Conservation (phyloP, 92 coral and sea anemone species). For the Paramuricea clavata region DNA sequence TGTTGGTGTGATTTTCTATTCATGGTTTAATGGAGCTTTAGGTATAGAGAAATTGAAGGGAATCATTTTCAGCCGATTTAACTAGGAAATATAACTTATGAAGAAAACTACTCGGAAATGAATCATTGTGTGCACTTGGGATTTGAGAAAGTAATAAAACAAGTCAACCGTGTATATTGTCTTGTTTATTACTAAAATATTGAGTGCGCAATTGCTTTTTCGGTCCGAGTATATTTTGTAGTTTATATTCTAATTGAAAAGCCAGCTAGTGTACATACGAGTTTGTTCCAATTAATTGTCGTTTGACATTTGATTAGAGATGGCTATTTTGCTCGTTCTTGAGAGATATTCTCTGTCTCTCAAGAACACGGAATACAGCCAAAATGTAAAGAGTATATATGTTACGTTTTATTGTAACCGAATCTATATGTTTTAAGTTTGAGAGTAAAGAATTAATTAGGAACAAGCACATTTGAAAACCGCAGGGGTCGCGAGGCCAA, state of each 20-base stretch:
- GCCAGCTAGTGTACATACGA: background rate
- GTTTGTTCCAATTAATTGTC: background rate
- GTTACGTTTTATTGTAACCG: no score
- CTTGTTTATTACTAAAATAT: background rate
- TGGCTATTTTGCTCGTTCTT: background rate
- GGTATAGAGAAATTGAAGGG: background rate
- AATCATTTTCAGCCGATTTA: background rate
- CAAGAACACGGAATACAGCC: no score
- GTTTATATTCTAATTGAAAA: background rate
- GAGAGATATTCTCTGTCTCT: background rate
- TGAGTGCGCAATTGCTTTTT: background rate
- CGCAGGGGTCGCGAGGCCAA: background rate
- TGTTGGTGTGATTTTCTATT: background rate
- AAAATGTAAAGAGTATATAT: no score
- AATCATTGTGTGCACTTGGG: no score
- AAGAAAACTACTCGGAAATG: no score
- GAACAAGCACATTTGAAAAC: background rate
- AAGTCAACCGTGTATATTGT: no score
- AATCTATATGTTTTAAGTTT: background rate
- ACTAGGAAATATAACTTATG: no score
- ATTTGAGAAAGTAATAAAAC: no score
- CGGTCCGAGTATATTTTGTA: background rate
- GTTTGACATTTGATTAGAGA: background rate
- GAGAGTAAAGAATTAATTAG: background rate
- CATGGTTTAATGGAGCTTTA: slow-evolving; percentile 1